phyloP scores from a whole-genome alignment of 2,797 vertebrate genomes.

The Cirrhinus mrigala region DNA sequence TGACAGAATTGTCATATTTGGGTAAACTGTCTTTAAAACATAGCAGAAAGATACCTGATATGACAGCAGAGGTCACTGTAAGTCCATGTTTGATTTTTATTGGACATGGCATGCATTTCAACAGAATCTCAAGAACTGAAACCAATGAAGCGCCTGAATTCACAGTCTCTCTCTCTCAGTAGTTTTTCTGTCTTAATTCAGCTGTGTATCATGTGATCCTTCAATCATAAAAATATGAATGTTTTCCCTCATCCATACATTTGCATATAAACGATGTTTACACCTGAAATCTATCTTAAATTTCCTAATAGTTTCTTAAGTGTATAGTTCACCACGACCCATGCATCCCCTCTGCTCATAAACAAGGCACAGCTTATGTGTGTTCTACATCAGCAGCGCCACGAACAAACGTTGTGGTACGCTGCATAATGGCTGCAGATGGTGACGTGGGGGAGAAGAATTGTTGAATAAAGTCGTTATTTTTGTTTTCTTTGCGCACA shows the following conservation, averaged over 20 bases:
- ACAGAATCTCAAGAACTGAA: slow-evolving; percentile 4
- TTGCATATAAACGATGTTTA: not conserved
- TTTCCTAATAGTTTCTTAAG: not conserved
- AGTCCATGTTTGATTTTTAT: not conserved
- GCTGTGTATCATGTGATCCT: not conserved
- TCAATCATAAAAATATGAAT: not conserved
- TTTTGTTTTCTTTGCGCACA: too few species aligned
- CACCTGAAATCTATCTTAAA: not conserved
- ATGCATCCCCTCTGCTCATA: too few species aligned
- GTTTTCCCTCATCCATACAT: not conserved
- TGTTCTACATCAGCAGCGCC: too few species aligned
- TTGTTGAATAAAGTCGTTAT: too few species aligned
- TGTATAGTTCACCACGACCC: too few species aligned
- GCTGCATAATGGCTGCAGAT: too few species aligned
- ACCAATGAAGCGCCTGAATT: not conserved
- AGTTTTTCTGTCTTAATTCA: not conserved
- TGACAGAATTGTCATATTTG: not conserved
- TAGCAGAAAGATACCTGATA: not conserved
- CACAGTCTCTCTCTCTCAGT: not conserved
- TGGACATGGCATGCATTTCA: not conserved
- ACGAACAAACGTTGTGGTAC: too few species aligned
- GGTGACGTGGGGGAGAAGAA: too few species aligned
- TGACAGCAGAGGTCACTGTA: slow-evolving; percentile 54
- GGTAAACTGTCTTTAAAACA: not conserved
- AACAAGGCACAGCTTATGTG: too few species aligned